Base-by-base conservation (phyloP, 2,113 vertebrate species). In the Empidonax alnorum region DNA sequence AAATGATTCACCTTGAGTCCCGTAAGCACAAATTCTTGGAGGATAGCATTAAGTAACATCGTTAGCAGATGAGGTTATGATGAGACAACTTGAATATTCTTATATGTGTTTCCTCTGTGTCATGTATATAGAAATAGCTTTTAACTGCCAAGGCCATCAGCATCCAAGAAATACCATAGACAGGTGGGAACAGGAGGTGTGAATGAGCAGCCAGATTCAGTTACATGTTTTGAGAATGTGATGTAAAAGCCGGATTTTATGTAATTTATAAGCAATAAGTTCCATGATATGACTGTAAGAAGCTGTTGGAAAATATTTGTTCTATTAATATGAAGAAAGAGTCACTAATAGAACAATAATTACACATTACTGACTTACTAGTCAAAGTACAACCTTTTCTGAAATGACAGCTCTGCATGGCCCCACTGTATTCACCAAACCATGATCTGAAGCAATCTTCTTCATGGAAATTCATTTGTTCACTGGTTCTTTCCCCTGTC, bases 1-100 rank as follows among this genome's bases (percentile, higher is more conserved):
- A 66, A 84, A 46, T 96, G 69, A 94, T 76, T 96, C 93, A 96
- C 87, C 71, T 83, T 42, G 44, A 87, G 20, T 85, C 53, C 53
- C 5, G 14, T 53, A 85, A 95, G 77, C 46, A 76, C 52, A 82
- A 79, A 82, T 94, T 72, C 73, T 79, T 91, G 91, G 77, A 87
- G 87, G 72, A 78, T 47, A 69, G 24, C 66, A 46, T 79, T 65
- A 84, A 82, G 41, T 61, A 87, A 85, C 9, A 3, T 24, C 62
- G 56, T 75, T 58, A 82, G 73, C 20, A 82, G n/a, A 76, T 95
- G 77, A 95, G 59, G 33, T 90, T 86, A 86, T 83, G 46, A 50
- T 95, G 82, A 92, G 89, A 92, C 76, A 72, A 84, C 28, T 65
- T 73, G 53, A 91, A 69, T 16, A 16, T 73, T 62, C 20, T 56